Base-by-base conservation (phyloP, 2,113 vertebrate genomes). In the Xenotilapia caudafasciata region DNA sequence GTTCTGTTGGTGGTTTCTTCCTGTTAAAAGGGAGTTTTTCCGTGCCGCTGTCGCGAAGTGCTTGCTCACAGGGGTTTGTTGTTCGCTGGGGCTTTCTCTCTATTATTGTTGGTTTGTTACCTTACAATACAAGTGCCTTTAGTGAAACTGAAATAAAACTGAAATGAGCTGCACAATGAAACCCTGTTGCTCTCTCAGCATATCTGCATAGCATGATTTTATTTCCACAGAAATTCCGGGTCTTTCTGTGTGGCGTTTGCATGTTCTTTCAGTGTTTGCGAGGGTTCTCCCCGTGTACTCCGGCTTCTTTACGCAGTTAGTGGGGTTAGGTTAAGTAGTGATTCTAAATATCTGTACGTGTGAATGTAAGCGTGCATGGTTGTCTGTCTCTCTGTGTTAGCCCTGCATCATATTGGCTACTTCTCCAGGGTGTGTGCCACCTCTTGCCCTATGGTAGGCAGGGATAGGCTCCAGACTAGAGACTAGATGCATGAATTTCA, bases 11-110 rank as follows among this genome's bases (percentile, higher is more conserved):
- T 65, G 6, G 0, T 38, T 65, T 65, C 33, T 65, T 65, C 60
- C 60, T 8, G 60, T 65, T 65, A 65, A 65, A 65, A 65, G 19
- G 33, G 33, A 65, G 60, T 65, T 65, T 65, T 65, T 65, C 60
- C 3, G 2, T 38, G 33, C 60, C 11, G 1, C 60, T 65, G 19
- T 65, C 1, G 6, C 10, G 0, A 65, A 65, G 33, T 65, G 33
- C 33, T 65, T 65, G 1, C 33, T 65, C 17, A 38, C 31, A 38
- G 2, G 60, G 6, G 1, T 33, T 60, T 62, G 19, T 65, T 13
- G 19, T 65, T 65, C 11, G 3, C 33, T 38, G 60, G 10, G 60
- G 33, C 19, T 38, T 65, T 65, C 19, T 38, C 60, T 38, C 60
- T 65, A 38, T 65, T 65, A 65, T 38, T 65, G 33, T 65, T 38